Percentiles rank a stretch among this genome's conserved stretches.
phyloP scores from a whole-genome alignment of 2,113 vertebrate genomes.

The Lanius ludovicianus region DNA sequence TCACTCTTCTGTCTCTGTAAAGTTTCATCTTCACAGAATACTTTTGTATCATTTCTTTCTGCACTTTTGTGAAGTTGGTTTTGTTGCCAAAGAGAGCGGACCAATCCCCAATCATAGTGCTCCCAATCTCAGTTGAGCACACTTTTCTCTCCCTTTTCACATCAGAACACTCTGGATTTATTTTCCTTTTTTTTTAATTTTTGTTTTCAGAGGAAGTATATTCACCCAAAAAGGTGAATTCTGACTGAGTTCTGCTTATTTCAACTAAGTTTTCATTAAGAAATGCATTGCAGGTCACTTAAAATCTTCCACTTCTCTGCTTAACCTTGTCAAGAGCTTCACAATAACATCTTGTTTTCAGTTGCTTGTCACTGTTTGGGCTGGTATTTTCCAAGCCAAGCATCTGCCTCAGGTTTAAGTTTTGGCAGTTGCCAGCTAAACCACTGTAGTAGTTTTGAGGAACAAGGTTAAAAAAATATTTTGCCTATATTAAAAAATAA shows the following conservation, averaged over 20 bases:
- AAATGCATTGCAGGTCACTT: neutral
- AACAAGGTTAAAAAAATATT: constrained; percentile 46
- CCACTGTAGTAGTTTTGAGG: constrained; percentile 28
- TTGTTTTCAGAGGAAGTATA: neutral
- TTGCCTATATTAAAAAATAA: constrained; percentile 40
- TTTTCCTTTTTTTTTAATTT: neutral
- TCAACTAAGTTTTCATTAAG: neutral
- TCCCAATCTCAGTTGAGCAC: neutral
- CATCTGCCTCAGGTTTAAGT: constrained; percentile 40
- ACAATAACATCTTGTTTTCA: neutral
- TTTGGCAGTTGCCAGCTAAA: constrained; percentile 36
- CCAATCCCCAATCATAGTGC: neutral
- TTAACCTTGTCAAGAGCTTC: neutral
- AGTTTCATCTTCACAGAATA: neutral
- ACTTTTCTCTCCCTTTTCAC: neutral
- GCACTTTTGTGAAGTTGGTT: neutral
- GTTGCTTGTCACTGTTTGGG: neutral
- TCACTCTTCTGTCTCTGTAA: neutral
- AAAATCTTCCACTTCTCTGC: neutral
- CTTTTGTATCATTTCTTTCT: neutral
- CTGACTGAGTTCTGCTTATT: neutral
- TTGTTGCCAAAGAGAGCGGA: neutral
- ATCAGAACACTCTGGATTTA: neutral
- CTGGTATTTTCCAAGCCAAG: neutral
- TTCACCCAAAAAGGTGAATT: neutral